Percentiles rank a stretch among this genome's conserved stretches.
phyloP scores from a whole-genome alignment of 64 coral and sea anemone species.

The Astreopora myriophthalma region DNA sequence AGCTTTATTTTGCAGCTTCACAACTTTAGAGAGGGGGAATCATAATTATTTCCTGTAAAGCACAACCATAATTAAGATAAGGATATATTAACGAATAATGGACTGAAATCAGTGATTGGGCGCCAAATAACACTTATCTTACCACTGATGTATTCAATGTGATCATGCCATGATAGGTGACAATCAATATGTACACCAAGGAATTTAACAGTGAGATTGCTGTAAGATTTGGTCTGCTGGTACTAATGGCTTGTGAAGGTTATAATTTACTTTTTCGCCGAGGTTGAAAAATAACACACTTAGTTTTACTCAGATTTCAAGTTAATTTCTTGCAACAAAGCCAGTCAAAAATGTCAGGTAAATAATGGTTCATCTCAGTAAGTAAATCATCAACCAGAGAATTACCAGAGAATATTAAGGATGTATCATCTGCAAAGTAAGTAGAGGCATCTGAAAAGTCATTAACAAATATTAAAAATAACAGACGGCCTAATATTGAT shows the following conservation, averaged over 20 bases:
- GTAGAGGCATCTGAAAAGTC: not conserved
- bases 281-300: constrained; percentile 55
- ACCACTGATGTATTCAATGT: constrained; percentile 36
- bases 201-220: constrained; percentile 38
- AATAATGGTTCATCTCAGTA: not conserved
- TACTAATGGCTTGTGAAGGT: constrained; percentile 31
- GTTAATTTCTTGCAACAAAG: constrained; percentile 47
- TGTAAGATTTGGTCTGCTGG: constrained; percentile 41
- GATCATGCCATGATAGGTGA: constrained; percentile 20
- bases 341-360: constrained; percentile 30
- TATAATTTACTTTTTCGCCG: constrained; percentile 47
- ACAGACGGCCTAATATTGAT: constrained; percentile 43
- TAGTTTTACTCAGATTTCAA: constrained; percentile 50
- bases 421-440: constrained; percentile 37
- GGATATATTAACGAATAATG: constrained; percentile 2
- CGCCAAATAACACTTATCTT: constrained; percentile 21
- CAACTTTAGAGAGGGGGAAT: constrained; percentile 1
- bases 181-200: constrained; percentile 40
- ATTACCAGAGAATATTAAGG: not conserved
- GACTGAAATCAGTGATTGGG: constrained; percentile 12
- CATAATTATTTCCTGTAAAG: constrained; percentile 26
- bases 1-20: constrained; percentile 51
- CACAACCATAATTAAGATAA: not conserved
- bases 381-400: not conserved
- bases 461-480: constrained; percentile 58